These are phyloP conservation scores for Ptiloglossa arizonensis DNA, from an alignment of 1,140 invertebrate species.

Conservation along the genomic window DNA sequence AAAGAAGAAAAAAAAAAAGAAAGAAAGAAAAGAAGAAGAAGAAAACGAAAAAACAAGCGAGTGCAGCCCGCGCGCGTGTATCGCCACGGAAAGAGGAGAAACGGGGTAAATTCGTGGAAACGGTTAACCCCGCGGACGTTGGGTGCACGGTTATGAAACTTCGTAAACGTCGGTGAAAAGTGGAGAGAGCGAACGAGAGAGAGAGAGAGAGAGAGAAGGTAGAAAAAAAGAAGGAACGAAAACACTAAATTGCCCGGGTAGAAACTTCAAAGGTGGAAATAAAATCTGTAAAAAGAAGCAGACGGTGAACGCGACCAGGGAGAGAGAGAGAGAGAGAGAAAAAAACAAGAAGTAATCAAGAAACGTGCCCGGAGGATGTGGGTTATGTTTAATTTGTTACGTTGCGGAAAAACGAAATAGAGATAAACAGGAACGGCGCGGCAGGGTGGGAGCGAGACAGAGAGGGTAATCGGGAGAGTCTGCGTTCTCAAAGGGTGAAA, in stretches of 20 bases:
- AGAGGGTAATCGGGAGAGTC: slow-evolving; percentile 62
- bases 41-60: too few species aligned
- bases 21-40: too few species aligned
- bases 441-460: slow-evolving; percentile 11
- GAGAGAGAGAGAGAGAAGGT: not conserved
- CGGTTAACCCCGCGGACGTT: slow-evolving; percentile 36
- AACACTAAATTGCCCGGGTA: slow-evolving; percentile 50
- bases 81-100: slow-evolving; percentile 21
- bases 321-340: too few species aligned
- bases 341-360: slow-evolving; percentile 69
- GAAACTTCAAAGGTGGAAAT: slow-evolving; percentile 55
- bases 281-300: slow-evolving; percentile 67
- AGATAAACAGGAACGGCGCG: slow-evolving; percentile 25
- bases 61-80: too few species aligned
- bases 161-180: slow-evolving; percentile 56
- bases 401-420: slow-evolving; percentile 58
- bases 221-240: not conserved
- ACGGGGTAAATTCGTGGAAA: slow-evolving; percentile 47
- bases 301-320: slow-evolving; percentile 55
- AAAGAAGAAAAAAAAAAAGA: too few species aligned
- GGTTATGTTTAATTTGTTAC: slow-evolving; percentile 68
- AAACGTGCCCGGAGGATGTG: slow-evolving; percentile 65
- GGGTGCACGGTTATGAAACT: slow-evolving; percentile 54
- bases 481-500: slow-evolving; percentile 52
- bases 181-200: slow-evolving; percentile 5